Base-by-base conservation (phyloP, 2,888 invertebrate species). In the Scaptomyza caliginosa region DNA sequence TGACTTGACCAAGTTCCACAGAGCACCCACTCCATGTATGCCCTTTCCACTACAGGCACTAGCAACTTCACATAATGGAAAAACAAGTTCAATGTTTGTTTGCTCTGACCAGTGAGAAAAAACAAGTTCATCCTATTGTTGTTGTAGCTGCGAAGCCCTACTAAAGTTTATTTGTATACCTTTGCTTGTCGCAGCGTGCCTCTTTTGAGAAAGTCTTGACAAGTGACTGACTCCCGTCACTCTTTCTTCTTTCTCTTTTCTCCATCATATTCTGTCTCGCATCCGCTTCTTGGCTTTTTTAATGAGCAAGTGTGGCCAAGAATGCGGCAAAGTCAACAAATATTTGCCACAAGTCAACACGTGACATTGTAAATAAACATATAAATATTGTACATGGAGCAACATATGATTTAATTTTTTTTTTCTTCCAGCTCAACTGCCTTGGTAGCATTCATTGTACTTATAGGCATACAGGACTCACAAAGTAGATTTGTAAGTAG, bases 401-500 rank as follows among this genome's bases (percentile, higher is more conserved):
- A 59, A 58, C 36, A 45, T 34, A 69, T 64, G 51, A 75, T 70
- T 67, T 64, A 73, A 52, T 59, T 49, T 49, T 6, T 45, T 10
- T 17, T 45, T 40, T 67, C 63, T 77, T 82, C 67, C 93, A 94
- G 94, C 92, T 93, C 93, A 91, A 92, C 93, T 91, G 92, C 93
- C 91, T 92, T 94, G 89, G 89, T 94, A 89, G 89, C 93, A 85
- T 92, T 93, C 89, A 91, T 94, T 80, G 90, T 93, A 81, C 91
- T 93, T 72, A 90, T 92, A 88, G 92, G 92, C 78, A 90, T 93
- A 86, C 92, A 92, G 74, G 91, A 92, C 74, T 92, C 92, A 69
- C 90, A 92, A 67, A 93, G 93, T 75, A 92, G 93, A 92, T 93
- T 93, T 89, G 94, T 94, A 92, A 94, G 94, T 94, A 67, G 39